Conservation (phyloP, 2,888 invertebrate genomes). For the Sminthurinus aureus region DNA sequence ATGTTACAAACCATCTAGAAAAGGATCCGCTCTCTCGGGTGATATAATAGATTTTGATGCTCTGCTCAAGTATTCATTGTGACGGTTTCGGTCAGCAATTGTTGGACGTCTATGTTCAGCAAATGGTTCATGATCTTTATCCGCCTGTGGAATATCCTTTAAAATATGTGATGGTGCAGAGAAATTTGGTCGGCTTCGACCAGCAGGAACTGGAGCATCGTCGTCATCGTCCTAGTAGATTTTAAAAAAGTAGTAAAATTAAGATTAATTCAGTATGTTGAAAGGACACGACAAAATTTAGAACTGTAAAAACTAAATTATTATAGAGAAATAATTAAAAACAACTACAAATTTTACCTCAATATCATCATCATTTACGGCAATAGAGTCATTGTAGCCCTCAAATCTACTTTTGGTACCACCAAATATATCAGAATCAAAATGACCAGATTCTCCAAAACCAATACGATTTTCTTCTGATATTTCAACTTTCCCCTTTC, state of each 20-base stretch:
- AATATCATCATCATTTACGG: constrained; percentile 94
- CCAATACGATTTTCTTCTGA: constrained; percentile 79
- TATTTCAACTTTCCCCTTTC: constrained; percentile 69
- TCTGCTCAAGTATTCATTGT: constrained; percentile 90
- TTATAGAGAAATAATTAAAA: constrained; percentile 14
- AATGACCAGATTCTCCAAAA: constrained; percentile 79
- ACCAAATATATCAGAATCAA: constrained; percentile 95
- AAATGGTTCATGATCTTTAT: constrained; percentile 94
- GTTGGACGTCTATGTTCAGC: constrained; percentile 90
- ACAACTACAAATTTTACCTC: constrained; percentile 68
- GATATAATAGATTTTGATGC: constrained; percentile 83
- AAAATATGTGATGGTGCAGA: constrained; percentile 87
- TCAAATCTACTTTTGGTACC: constrained; percentile 79
- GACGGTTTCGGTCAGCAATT: constrained; percentile 86
- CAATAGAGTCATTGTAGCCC: constrained; percentile 95
- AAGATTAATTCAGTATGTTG: not conserved
- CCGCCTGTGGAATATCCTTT: constrained; percentile 89
- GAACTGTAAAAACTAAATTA: not conserved
- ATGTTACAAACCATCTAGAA: constrained; percentile 87
- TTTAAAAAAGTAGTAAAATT: constrained; percentile 52
- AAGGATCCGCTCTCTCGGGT: constrained; percentile 95
- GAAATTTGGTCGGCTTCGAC: constrained; percentile 78
- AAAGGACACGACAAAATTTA: not conserved
- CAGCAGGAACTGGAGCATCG: constrained; percentile 61
- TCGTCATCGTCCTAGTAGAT: constrained; percentile 88